Base-by-base conservation (phyloP, 1,140 invertebrate genomes). In the Drosophila sp. region DNA sequence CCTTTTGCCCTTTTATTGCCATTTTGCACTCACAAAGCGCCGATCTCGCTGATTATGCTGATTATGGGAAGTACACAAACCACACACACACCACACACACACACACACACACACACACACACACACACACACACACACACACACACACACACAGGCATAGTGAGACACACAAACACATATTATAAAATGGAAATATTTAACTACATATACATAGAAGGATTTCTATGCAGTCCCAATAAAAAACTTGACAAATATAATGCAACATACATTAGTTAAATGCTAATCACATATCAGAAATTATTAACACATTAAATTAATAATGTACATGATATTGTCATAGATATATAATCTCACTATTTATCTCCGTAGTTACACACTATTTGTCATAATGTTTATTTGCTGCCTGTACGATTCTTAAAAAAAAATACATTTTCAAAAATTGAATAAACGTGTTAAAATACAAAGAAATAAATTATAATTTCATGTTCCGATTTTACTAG, bases 21-120 rank as follows among this genome's bases (percentile, higher is more conserved):
- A 87, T 87, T 79, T 78, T 83, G 79, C 72, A 40, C 56, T 51
- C 40, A 86, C 83, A 87, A 86, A 86, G 82, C 83, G 82, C 84
- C 83, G 83, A 87, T 87, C 79, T 83, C 79, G 76, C 83, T 87
- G 82, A 87, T 87, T 87, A 87, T 82, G 82, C 56, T 87, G 83
- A 87, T 87, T 84, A 87, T 89, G 79, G 83, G 76, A 89, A 73
- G 65, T 78, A 81, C 54, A 74, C 66, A 70, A n/a, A n/a, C n/a
- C n/a, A n/a, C n/a, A n/a, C n/a, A n/a, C n/a, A n/a, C n/a, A n/a
- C n/a, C 54, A 62, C 46, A 8, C 34, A 57, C 43, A 64, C 41
- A 50, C 27, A 43, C 14, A 21, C 32, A 58, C 54, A 67, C 38
- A 36, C 16, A 25, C 51, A 53, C 2, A 36, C 7, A 29, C 1